Base-by-base conservation (phyloP, 1,140 invertebrate genomes). In the Heliconius hermathena region DNA sequence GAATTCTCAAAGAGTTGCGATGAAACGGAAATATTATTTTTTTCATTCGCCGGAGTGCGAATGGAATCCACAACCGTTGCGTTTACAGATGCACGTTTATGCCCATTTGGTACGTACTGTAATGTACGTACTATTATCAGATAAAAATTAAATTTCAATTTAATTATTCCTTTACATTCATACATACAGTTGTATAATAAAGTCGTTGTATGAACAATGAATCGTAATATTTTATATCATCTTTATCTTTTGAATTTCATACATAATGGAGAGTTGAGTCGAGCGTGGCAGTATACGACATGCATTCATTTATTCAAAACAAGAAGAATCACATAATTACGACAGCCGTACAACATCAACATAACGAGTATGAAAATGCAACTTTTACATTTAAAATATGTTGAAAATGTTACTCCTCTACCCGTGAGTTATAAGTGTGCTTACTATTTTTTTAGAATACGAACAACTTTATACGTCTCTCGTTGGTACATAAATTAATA, bases 261-360 rank as follows among this genome's bases (percentile, higher is more conserved):
- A 29, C 9, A 66, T 66, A 26, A 66, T 66, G 26, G 26, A 29
- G 60, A 66, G 11, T 29, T 26, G 22, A 66, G 60, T 16, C 26
- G 60, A 66, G 26, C 60, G 22, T 66, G 60, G 26, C 60, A 66
- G 60, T 66, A 29, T 66, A 29, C 60, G 60, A 29, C 60, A 26
- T 66, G 60, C 60, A 66, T 66, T 66, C 60, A 66, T 66, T 66
- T 66, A 66, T 66, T 66, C 60, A 29, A 66, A 66, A 66, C 60
- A 66, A 66, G 60, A 66, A 66, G 22, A 66, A 66, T 66, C 60
- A 66, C 60, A 66, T 66, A 66, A 66, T 66, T 66, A 66, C 22
- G 60, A 26, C 60, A 66, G 54, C 54, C 3, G 26, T 66, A 66
- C 26, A 66, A 29, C 60, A 29, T 66, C 13, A 29, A 3, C 26